phyloP scores from a whole-genome alignment of 2,888 invertebrate species.

The Didymodactylos carnosus region DNA sequence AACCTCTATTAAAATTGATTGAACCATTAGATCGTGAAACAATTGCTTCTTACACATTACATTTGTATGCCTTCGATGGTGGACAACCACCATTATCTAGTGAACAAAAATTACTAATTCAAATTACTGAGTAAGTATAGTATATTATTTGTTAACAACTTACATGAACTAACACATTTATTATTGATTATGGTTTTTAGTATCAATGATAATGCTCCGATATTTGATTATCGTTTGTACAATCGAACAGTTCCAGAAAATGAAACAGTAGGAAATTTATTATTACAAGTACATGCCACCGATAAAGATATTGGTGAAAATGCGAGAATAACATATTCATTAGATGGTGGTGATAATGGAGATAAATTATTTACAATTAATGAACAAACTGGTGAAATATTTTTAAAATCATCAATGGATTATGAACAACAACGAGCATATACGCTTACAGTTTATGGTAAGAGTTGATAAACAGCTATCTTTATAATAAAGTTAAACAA shows the following conservation, averaged over 20 bases:
- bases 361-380: neutral
- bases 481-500: neutral
- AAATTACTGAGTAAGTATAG: neutral
- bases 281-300: neutral
- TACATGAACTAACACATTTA: neutral
- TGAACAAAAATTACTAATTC: neutral
- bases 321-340: neutral
- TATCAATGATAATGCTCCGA: constrained; percentile 6
- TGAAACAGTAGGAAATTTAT: neutral
- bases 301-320: neutral
- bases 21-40: neutral
- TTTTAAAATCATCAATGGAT: constrained; percentile 1
- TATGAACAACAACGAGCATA: constrained; percentile 6
- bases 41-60: neutral
- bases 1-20: neutral
- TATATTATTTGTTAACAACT: neutral
- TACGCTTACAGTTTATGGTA: neutral
- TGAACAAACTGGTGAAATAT: constrained; percentile 1
- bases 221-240: neutral
- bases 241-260: constrained; percentile 4
- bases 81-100: neutral
- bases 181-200: neutral
- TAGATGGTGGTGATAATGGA: constrained; percentile 3
- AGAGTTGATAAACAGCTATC: too few relatives aligned
- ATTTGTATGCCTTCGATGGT: constrained; percentile 1